These are phyloP conservation scores for Lasioglossum oenotherae DNA, from an alignment of 2,888 invertebrate species.

Conservation along the genomic window DNA sequence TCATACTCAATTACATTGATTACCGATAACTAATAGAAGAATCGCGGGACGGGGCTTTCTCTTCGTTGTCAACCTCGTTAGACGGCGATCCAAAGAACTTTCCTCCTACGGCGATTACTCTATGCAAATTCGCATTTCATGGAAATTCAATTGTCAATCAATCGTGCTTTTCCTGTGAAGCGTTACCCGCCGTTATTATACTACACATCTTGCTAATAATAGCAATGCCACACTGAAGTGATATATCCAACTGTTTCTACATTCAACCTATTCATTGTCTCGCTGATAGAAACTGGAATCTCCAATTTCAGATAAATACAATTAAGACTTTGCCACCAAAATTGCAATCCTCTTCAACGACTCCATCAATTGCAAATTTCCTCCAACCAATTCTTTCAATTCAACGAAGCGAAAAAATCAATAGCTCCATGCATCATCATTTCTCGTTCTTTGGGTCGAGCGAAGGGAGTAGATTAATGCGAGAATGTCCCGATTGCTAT, in stretches of 20 bases:
- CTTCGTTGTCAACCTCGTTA: constrained; percentile 52
- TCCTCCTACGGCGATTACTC: constrained; percentile 19
- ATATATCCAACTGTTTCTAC: not conserved
- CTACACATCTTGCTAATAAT: not conserved
- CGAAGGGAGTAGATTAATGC: not conserved
- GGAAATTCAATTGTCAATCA: not conserved
- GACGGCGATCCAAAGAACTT: constrained; percentile 24
- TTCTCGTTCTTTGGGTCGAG: not conserved
- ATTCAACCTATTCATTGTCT: not conserved
- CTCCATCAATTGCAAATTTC: not conserved
- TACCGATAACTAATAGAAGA: constrained; percentile 16
- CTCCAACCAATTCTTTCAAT: not conserved
- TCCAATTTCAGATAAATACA: not conserved
- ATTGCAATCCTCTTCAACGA: not conserved
- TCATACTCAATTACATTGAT: constrained; percentile 14
- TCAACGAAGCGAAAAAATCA: not conserved
- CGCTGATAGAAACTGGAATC: not conserved
- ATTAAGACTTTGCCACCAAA: not conserved
- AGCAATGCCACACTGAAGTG: too few species aligned
- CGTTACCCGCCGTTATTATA: not conserved
- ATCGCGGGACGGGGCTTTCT: constrained; percentile 55
- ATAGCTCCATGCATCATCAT: not conserved
- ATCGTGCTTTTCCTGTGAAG: not conserved
- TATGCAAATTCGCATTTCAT: not conserved
- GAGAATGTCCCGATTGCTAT: not conserved